Evolutionary conservation across 2,797 vertebrate species (phyloP).

Genomic region (Takifugu rubripes): DNA sequence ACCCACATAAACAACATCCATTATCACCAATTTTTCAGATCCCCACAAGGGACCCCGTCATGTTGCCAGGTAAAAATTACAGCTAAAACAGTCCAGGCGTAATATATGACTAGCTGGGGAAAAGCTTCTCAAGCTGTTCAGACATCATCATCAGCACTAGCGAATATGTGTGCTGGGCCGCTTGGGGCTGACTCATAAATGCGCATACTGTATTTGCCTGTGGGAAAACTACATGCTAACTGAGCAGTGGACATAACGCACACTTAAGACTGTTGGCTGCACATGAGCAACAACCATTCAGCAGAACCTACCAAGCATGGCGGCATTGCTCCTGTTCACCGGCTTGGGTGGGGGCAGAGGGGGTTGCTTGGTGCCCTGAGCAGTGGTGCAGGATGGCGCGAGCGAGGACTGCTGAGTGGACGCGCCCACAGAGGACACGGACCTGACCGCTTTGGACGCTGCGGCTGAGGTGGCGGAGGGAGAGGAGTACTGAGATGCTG

Average conservation of each 20-base stretch:
- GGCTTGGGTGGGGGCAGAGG: constrained; percentile 94
- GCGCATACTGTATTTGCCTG: constrained; percentile 23
- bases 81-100: constrained; percentile 50
- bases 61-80: constrained; percentile 44
- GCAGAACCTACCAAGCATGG: constrained; percentile 84
- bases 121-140: constrained; percentile 51
- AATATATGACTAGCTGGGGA: constrained; percentile 57
- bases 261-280: constrained; percentile 6
- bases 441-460: constrained; percentile 75
- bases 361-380: constrained; percentile 84
- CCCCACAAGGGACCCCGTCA: constrained; percentile 45
- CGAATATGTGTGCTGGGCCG: constrained; percentile 10
- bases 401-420: constrained; percentile 66
- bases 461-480: constrained; percentile 37
- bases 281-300: background rate
- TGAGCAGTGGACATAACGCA: constrained; percentile 18
- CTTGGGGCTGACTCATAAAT: constrained; percentile 29
- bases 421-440: constrained; percentile 66
- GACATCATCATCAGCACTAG: constrained; percentile 52
- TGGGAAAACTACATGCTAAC: constrained; percentile 24
- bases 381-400: constrained; percentile 44
- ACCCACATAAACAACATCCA: constrained; percentile 39
- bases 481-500: constrained; percentile 58
- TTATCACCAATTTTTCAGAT: constrained; percentile 21
- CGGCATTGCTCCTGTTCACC: constrained; percentile 83